Evolutionary conservation across 2,797 vertebrate genomes (phyloP).

Genomic region (Acipenser oxyrinchus): DNA sequence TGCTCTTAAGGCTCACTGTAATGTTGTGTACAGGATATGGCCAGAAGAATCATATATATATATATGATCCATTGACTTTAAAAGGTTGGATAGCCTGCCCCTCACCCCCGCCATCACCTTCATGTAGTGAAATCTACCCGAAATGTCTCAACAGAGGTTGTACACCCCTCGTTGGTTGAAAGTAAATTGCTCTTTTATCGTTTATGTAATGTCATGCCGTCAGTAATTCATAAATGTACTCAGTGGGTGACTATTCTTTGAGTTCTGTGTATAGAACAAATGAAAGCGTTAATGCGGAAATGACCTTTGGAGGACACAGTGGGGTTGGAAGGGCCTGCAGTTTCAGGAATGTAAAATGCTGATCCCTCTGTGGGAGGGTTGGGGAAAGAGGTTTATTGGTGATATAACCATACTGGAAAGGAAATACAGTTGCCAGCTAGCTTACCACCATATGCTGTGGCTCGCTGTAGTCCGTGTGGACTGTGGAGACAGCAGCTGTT

Average conservation of each 20-base stretch:
- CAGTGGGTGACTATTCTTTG: slow-evolving; percentile 11
- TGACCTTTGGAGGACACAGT: slow-evolving; percentile 31
- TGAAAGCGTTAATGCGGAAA: slow-evolving; percentile 29
- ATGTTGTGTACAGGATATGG: slow-evolving; percentile 8
- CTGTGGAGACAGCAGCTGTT: slow-evolving; percentile 71
- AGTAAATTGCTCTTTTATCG: slow-evolving; percentile 18
- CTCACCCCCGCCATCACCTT: neutral
- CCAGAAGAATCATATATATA: neutral
- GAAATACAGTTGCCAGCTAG: slow-evolving; percentile 69
- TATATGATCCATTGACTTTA: too few species aligned
- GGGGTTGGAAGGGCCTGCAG: slow-evolving; percentile 27
- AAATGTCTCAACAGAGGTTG: slow-evolving; percentile 4
- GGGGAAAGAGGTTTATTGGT: slow-evolving; percentile 43
- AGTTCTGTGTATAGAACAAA: slow-evolving; percentile 24
- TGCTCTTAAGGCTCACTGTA: neutral
- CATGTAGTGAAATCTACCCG: slow-evolving; percentile 11
- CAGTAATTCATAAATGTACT: slow-evolving; percentile 10
- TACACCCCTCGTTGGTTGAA: slow-evolving; percentile 13
- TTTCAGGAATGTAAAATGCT: slow-evolving; percentile 36
- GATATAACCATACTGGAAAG: slow-evolving; percentile 53
- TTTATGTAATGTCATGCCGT: slow-evolving; percentile 20
- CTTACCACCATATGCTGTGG: slow-evolving; percentile 72
- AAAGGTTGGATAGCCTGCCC: slow-evolving; percentile 3
- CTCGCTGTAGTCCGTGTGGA: slow-evolving; percentile 52
- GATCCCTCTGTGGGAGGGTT: slow-evolving; percentile 35